Conservation (phyloP, 2,888 invertebrate genomes). For the Protophormia terraenovae region DNA sequence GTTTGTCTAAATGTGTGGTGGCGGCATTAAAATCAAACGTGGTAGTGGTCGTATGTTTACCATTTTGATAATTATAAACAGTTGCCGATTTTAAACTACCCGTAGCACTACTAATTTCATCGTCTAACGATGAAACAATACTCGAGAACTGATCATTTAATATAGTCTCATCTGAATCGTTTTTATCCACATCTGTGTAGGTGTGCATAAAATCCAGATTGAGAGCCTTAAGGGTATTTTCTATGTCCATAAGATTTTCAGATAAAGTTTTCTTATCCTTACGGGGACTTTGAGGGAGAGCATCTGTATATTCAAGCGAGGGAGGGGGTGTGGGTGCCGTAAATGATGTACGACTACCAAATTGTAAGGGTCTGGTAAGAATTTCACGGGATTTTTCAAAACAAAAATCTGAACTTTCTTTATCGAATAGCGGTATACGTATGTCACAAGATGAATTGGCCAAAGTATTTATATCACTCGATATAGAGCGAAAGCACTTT, state of each 20-base stretch:
- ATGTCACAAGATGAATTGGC: conserved; percentile 79
- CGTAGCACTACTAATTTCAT: conserved; percentile 78
- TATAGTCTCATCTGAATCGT: conserved; percentile 81
- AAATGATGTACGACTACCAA: conserved; percentile 62
- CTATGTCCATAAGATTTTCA: conserved; percentile 81
- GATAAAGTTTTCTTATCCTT: conserved; percentile 77
- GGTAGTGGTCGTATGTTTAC: conserved; percentile 76
- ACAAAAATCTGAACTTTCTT: conserved; percentile 88
- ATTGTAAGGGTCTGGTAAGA: conserved; percentile 83
- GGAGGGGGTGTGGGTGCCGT: conserved; percentile 63
- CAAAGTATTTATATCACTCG: conserved; percentile 82
- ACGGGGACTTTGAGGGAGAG: conserved; percentile 54
- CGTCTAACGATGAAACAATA: conserved; percentile 77
- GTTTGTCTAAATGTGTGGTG: conserved; percentile 80
- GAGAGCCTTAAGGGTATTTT: conserved; percentile 80
- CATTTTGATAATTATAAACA: conserved; percentile 78
- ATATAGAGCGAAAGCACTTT: conserved; percentile 82
- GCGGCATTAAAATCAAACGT: conserved; percentile 79
- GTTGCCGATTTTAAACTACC: conserved; percentile 78
- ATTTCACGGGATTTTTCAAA: conserved; percentile 88
- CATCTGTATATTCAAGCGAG: conserved; percentile 68
- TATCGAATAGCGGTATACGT: conserved; percentile 87
- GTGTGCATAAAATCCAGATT: conserved; percentile 81
- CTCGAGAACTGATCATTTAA: conserved; percentile 78
- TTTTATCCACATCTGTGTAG: conserved; percentile 81